phyloP scores from a whole-genome alignment of 1,140 invertebrate species.

The Drosophila pseudoobscura region DNA sequence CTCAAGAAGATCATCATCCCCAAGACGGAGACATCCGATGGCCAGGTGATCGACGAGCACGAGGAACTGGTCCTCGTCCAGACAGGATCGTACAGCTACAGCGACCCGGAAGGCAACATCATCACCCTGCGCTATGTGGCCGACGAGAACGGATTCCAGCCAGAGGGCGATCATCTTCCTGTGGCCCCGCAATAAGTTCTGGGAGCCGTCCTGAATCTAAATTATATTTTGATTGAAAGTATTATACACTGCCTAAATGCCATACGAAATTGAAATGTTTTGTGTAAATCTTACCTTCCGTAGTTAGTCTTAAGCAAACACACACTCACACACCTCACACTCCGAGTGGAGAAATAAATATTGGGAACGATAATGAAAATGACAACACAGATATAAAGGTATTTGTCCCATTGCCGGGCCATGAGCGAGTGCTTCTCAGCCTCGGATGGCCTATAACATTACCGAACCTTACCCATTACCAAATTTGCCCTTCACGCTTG shows the following conservation, averaged over 20 bases:
- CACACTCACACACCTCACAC: constrained; percentile 6
- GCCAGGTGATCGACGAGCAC: constrained; percentile 84
- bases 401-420: constrained; percentile 8
- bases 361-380: constrained; percentile 49
- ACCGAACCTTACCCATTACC: constrained; percentile 34
- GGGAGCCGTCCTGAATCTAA: background rate
- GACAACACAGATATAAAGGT: constrained; percentile 40
- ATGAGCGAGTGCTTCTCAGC: constrained; percentile 51
- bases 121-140: constrained; percentile 89
- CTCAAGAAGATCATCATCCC: constrained; percentile 85
- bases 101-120: constrained; percentile 89
- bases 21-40: constrained; percentile 83
- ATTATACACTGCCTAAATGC: constrained; percentile 59
- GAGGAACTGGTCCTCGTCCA: constrained; percentile 85
- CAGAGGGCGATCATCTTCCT: constrained; percentile 86
- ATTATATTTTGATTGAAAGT: constrained; percentile 50
- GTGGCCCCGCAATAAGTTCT: constrained; percentile 84
- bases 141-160: constrained; percentile 88
- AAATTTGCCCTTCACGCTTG: constrained; percentile 72
- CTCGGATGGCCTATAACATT: constrained; percentile 73
- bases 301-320: constrained; percentile 54
- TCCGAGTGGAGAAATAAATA: constrained; percentile 31
- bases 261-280: constrained; percentile 52
- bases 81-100: constrained; percentile 87
- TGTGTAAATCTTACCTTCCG: constrained; percentile 27